Conservation (phyloP, 1,140 invertebrate species). For the Megalopta genalis region DNA sequence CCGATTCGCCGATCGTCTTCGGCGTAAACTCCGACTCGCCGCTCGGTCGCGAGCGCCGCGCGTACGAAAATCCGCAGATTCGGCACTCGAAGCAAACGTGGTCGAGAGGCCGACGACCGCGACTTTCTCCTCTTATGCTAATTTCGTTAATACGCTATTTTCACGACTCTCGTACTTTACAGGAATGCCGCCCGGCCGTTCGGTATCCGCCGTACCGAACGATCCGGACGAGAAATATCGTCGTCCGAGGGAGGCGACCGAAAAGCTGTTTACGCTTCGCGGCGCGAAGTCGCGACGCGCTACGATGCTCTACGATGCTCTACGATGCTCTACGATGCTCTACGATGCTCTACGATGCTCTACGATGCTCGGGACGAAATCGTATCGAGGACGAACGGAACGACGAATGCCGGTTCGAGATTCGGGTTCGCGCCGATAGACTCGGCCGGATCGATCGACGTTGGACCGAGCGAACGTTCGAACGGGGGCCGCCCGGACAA, state of each 20-base stretch:
- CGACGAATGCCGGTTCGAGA: neutral
- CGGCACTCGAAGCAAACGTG: conserved; percentile 65
- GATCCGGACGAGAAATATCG: conserved; percentile 20
- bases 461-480: too few relatives aligned
- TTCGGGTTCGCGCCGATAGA: neutral
- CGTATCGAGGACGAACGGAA: neutral
- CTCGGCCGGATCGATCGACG: neutral
- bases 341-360: too few relatives aligned
- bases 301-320: too few relatives aligned
- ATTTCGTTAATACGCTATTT: conserved; percentile 77
- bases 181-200: conserved; percentile 38
- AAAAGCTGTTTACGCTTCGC: conserved; percentile 8
- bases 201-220: conserved; percentile 26
- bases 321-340: too few relatives aligned
- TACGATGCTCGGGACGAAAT: too few relatives aligned
- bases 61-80: conserved; percentile 57
- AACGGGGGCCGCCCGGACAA: neutral
- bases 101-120: conserved; percentile 71
- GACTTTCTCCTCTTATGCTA: conserved; percentile 78
- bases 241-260: conserved; percentile 40
- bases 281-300: too few relatives aligned
- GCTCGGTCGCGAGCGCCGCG: conserved; percentile 21
- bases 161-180: conserved; percentile 63
- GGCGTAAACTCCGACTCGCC: neutral
- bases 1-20: neutral